Base-by-base conservation (phyloP, 2,113 vertebrate genomes). In the Pedionomus torquatus region DNA sequence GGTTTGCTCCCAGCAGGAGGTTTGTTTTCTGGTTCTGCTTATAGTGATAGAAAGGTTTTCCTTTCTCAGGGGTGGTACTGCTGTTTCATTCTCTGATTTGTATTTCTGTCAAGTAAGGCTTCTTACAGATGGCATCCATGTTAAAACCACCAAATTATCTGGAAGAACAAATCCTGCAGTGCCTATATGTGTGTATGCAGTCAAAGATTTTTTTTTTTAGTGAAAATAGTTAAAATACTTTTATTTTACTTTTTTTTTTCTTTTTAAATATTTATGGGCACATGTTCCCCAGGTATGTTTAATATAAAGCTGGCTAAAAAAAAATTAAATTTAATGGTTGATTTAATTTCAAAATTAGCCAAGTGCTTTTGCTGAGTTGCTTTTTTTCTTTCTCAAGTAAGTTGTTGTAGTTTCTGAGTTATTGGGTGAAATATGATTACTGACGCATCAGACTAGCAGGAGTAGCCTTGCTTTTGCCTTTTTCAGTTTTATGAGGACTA, bases 1-100 rank as follows among this genome's bases (percentile, higher is more conserved):
- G 69, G 77, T 94, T 97, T 95, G 74, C 48, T 95, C 89, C 26
- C 77, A 89, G 94, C 65, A 63, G 89, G 89, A 81, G 44, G 30
- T 92, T 84, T 92, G 61, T 71, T 89, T 84, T 25, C 11, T 61
- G 57, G 13, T 52, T 79, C 44, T 93, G 16, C n/a, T 95, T 89
- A 28, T 49, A 69, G 44, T 51, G 66, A 8, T 18, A 46, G 77
- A 79, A 89, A 79, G 52, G 19, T 76, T 87, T 91, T 46, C 54
- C 28, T 63, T 91, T 76, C 54, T 57, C 44, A 54, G 54, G 69
- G 44, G 7, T 4, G 2, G 9, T 44, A 25, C n/a, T 78, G 46
- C 41, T 88, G 17, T 30, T 89, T 72, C 60, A 30, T 90, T 89
- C 58, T 87, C 37, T 43, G 75, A 5, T 60, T 90, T 5, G 9